phyloP scores from a whole-genome alignment of 2,797 vertebrate genomes.

The Brachymystax lenok region DNA sequence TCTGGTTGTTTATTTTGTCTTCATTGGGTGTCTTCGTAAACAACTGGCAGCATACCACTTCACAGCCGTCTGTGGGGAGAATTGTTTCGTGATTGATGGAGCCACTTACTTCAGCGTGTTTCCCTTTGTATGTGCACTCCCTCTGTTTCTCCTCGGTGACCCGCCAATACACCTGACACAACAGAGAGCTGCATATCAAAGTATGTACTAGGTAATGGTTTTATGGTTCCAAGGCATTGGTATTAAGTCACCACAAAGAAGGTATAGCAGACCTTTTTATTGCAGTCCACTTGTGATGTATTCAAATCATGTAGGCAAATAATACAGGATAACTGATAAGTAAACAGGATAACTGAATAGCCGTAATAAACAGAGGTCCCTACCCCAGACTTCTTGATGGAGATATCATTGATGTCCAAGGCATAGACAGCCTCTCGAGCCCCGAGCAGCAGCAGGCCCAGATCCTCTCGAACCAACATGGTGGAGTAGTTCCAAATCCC shows the following conservation, averaged over 20 bases:
- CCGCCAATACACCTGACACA: conserved; percentile 73
- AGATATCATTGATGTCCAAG: conserved; percentile 73
- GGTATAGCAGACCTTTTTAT: neutral
- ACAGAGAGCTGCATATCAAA: conserved; percentile 11
- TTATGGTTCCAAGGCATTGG: neutral
- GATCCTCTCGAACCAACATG: conserved; percentile 73
- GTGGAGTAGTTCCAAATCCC: conserved; percentile 74
- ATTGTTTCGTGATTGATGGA: conserved; percentile 25
- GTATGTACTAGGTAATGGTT: conserved; percentile 7
- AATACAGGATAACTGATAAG: neutral
- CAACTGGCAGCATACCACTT: conserved; percentile 29
- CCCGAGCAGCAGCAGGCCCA: conserved; percentile 73
- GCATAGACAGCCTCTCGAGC: conserved; percentile 77
- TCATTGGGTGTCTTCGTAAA: conserved; percentile 52
- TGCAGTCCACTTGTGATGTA: neutral
- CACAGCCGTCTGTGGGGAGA: conserved; percentile 31
- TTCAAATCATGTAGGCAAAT: neutral
- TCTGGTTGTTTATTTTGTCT: conserved; percentile 43
- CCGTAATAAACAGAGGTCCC: conserved; percentile 30
- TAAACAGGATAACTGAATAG: neutral
- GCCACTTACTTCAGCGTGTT: conserved; percentile 73
- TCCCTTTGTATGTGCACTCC: conserved; percentile 76
- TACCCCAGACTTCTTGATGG: conserved; percentile 62
- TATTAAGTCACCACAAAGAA: neutral
- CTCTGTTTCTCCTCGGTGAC: conserved; percentile 69